Evolutionary conservation across 2,888 invertebrate species (phyloP), one percentile per base, ranked within the genome.

Genomic region (Mythimna albipuncta): DNA sequence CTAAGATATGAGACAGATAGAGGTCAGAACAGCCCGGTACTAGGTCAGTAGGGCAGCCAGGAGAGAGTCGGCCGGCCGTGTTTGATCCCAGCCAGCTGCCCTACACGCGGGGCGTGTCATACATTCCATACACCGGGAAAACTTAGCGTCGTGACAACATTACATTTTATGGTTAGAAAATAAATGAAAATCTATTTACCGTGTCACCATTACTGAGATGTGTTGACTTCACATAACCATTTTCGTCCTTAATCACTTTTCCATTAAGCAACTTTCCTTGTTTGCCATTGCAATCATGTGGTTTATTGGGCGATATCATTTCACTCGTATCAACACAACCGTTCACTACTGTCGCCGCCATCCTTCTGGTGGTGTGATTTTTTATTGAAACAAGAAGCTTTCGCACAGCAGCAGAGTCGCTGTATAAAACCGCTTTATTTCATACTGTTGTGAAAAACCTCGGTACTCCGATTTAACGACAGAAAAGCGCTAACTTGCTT

Each of bases 101-200:
- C 35, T 52, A 16, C 11, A 44, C 16, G n/a, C 41, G 10, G 77
- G 78, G 75, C 76, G 73, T 75, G 75, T 63, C 78, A 52, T 26
- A 19, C 47, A 44, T 26, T 47, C 19, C 32, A 54, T 63, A 10
- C 19, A 69, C 59, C 50, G 32, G 62, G 13, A 11, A 57, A 63
- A 69, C 52, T 9, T 59, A 58, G 71, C 61, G 65, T 54, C 50
- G 44, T 67, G 47, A 50, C 7, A 26, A 57, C 32, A 21, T 35
- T 7, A 69, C 2, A 21, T 75, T 65, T 64, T 47, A 50, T 13
- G 85, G 84, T 85, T 85, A 80, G 75, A 78, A 84, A 88, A 85
- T 87, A 88, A 88, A 86, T 84, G 68, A 84, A 80, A 76, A 79
- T 85, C 76, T 88, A 95, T 95, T 95, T 84, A 95, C 95, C 77